A percentile compares a stretch with the other conserved stretches of the same genome.
Evolutionary conservation across 92 coral and sea anemone genomes (phyloP).

Genomic region (Pocillopora meandrina): DNA sequence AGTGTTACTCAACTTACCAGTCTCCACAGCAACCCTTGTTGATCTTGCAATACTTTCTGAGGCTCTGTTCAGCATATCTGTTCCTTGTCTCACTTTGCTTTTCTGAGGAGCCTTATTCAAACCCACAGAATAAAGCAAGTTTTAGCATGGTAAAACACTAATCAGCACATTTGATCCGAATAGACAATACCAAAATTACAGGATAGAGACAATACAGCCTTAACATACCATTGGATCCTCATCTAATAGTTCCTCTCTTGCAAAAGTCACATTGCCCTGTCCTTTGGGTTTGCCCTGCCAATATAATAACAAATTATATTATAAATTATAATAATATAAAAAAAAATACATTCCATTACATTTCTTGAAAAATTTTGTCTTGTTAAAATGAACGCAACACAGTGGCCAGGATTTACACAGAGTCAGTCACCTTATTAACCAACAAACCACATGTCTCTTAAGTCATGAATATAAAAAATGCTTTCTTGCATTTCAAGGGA

Average conservation of each 20-base stretch:
- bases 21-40: slow-evolving; percentile 92
- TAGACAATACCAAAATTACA: not conserved
- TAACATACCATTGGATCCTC: slow-evolving; percentile 78
- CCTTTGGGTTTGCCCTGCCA: slow-evolving; percentile 74
- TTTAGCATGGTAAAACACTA: not conserved
- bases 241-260: slow-evolving; percentile 90
- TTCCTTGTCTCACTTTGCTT: slow-evolving; percentile 81
- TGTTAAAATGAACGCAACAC: not conserved
- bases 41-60: slow-evolving; percentile 99
- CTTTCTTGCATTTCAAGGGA: not conserved
- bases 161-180: not conserved
- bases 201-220: not conserved
- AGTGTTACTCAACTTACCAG: slow-evolving; percentile 54
- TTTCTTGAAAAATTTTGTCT: not conserved
- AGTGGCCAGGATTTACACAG: not conserved
- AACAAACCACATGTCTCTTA: no score
- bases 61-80: slow-evolving; percentile 89
- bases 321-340: not conserved
- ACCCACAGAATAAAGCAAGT: not conserved
- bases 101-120: slow-evolving; percentile 76
- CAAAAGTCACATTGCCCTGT: slow-evolving; percentile 84
- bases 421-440: not conserved
- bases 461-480: no score
- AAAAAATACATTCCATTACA: not conserved
- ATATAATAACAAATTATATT: no score